phyloP scores from a whole-genome alignment of 2,113 vertebrate genomes.

The Xiphias gladius region DNA sequence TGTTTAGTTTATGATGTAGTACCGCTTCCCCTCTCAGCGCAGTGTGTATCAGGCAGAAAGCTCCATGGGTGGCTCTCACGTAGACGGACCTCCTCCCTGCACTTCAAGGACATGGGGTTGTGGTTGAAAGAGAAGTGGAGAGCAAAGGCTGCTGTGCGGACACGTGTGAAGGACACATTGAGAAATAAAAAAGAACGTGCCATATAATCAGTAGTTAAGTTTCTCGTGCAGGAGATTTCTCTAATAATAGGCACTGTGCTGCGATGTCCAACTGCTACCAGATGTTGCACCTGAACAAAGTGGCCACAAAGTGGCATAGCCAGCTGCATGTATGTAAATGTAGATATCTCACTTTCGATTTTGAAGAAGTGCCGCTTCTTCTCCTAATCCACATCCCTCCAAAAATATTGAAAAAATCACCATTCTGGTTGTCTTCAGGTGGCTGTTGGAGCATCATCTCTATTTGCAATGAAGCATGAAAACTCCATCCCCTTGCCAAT shows the following conservation, averaged over 20 bases:
- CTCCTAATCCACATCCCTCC: not conserved
- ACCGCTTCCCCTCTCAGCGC: slow-evolving; percentile 53
- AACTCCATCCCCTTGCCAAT: not conserved
- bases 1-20: slow-evolving; percentile 69
- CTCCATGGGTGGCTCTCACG: slow-evolving; percentile 72
- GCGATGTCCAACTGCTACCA: slow-evolving; percentile 40
- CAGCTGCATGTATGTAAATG: slow-evolving; percentile 18
- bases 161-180: slow-evolving; percentile 31
- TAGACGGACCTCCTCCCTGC: slow-evolving; percentile 54
- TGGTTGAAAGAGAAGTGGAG: slow-evolving; percentile 13
- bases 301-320: not conserved
- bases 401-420: not conserved
- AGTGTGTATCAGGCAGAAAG: slow-evolving; percentile 27
- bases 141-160: not conserved
- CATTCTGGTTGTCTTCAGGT: not conserved
- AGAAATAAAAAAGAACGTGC: slow-evolving; percentile 15
- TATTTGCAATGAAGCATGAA: not conserved
- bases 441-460: not conserved
- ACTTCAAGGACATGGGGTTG: slow-evolving; percentile 59
- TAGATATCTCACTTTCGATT: not conserved
- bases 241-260: not conserved
- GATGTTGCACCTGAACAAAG: slow-evolving; percentile 51
- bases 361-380: not conserved
- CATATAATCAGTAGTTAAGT: not conserved
- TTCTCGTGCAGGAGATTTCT: not conserved